Evolutionary conservation across 92 coral and sea anemone genomes (phyloP), one percentile per base, ranked within the genome.

Genomic region (Blastomussa wellsi): DNA sequence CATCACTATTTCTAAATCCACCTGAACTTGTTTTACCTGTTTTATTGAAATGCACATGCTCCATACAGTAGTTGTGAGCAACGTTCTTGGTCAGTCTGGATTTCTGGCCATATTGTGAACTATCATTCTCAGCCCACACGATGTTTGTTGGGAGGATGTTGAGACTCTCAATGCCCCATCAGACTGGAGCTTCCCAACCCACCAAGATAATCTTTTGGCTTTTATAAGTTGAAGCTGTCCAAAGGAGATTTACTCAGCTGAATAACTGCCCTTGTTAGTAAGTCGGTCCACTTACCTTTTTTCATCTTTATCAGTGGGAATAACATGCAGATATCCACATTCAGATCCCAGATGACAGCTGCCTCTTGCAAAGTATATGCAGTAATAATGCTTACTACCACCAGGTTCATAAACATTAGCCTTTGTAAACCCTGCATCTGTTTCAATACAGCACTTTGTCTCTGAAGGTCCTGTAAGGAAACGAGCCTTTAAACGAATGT

Each of bases 361-460:
- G 51, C 99, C 99, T 87, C 86, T 95, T 24, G 99, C 99, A 93
- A 97, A 97, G 88, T 97, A 97, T 62, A 97, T 86, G 84, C 99
- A 97, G 88, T 88, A 97, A 74, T 91, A 92, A 62, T 92, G 95
- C 85, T 91, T 97, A 88, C 85, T 93, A 84, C 92, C 82, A 41
- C 82, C 80, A 36, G 94, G 95, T 37, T 93, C 99, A 73, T 89
- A 85, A 44, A 91, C 74, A 73, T 77, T 93, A 29, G 99, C 99
- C 69, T 95, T 97, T 17, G 99, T 94, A 80, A 72, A 93, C 14
- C 99, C 99, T n/a, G 99, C 99, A 91, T 97, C 98, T 77, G 92
- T 89, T 26, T 84, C 92, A 12, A 97, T 41, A 41, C 90, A 93
- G 76, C 99, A 97, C 44, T 94, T 91, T 35, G 99, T 97, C 82